Evolutionary conservation across 2,113 vertebrate genomes (phyloP).

Genomic region (Podarcis raffonei): DNA sequence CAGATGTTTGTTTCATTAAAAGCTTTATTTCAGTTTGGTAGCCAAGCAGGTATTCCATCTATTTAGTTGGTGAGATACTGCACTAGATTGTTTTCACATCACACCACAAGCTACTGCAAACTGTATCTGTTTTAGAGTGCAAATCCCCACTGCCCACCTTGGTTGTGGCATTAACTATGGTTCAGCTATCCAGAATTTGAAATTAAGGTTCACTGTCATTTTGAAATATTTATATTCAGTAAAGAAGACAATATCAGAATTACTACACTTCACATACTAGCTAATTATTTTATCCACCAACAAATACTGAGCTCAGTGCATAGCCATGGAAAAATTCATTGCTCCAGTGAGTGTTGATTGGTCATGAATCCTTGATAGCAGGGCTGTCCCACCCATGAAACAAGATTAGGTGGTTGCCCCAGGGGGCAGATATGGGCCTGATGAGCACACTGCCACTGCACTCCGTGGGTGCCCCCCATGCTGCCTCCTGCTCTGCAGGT

Average conservation of each 20-base stretch:
- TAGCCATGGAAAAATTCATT: background rate
- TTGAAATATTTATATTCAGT: background rate
- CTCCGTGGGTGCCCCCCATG: no score
- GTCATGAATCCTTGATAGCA: no score
- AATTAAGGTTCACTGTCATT: background rate
- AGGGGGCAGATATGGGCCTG: no score
- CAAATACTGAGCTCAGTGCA: background rate
- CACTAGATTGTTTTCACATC: constrained; percentile 1
- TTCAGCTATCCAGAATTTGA: background rate
- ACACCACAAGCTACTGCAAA: background rate
- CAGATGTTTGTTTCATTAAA: constrained; percentile 65
- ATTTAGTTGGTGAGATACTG: background rate
- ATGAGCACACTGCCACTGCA: no score
- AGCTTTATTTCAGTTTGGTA: constrained; percentile 34
- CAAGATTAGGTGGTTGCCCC: no score
- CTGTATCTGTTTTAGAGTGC: background rate
- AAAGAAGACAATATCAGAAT: background rate
- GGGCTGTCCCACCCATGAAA: no score
- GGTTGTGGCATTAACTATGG: background rate
- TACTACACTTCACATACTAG: background rate
- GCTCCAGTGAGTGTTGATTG: background rate
- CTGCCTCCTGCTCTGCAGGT: no score
- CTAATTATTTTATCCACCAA: background rate
- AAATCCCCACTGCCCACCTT: background rate
- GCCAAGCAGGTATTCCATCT: constrained; percentile 19